Base-by-base conservation (phyloP, 2,797 vertebrate genomes). In the Acanthurus tractus region DNA sequence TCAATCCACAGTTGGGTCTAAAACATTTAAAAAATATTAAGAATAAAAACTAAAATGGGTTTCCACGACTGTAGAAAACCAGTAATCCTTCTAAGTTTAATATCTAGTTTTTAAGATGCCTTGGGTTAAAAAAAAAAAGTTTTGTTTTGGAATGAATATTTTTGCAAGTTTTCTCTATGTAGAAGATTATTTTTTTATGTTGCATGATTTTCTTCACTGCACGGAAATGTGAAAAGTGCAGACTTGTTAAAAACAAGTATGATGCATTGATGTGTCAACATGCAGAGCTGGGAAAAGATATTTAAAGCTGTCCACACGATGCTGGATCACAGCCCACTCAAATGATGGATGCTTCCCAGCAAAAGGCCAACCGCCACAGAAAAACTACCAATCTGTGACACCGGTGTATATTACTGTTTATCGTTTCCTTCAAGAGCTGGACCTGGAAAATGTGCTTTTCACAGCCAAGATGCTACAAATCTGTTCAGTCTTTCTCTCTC, bases 41-140 rank as follows among this genome's bases (percentile, higher is more conserved):
- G 1, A 34, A 34, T 34, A 34, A 34, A 34, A 34, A 34, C 8
- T 40, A 12, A 44, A 34, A 55, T 22, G 3, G 23, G 11, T 14
- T 25, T 12, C 42, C 54, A 6, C 14, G 11, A 6, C 17, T 44
- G 1, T n/a, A 42, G 36, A 38, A 40, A 20, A 63, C 38, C 44
- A 20, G 20, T 34, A 15, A 48, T 76, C 67, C 3, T 9, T 22
- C 9, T 53, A 23, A 76, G 20, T 61, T 64, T 74, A 15, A 36
- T 74, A 38, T 42, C 36, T 66, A 46, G 58, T 49, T 75, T 11
- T 57, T 20, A 20, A 49, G 52, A 69, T 53, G 55, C 59, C 10
- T 42, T 17, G 9, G 25, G 29, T 7, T 34, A 34, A 34, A 34
- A 34, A 34, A 34, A 34, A 3, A 54, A 29, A 74, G 49, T 44